Evolutionary conservation across 2,888 invertebrate species (phyloP).

Genomic region (Gisinianus flammeolus): DNA sequence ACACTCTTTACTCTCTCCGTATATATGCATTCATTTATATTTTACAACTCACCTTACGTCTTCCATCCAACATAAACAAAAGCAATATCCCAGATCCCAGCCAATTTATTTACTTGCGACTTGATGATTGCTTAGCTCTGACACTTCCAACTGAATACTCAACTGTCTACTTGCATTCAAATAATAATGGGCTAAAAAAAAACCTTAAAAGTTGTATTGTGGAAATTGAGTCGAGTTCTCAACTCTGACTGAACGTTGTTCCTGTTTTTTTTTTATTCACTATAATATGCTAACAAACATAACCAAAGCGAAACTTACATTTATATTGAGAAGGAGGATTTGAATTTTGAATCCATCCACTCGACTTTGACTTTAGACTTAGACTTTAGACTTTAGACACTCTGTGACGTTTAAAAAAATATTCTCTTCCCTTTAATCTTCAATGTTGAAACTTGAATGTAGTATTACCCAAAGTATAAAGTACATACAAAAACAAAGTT

Average conservation of each 20-base stretch:
- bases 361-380: too few relatives aligned
- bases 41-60: constrained; percentile 14
- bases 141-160: neutral
- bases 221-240: too few relatives aligned
- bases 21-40: constrained; percentile 27
- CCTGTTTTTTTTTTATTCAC: too few relatives aligned
- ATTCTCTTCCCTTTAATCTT: neutral
- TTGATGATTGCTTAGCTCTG: neutral
- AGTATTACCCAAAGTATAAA: neutral
- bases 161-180: neutral
- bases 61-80: constrained; percentile 23
- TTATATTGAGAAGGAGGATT: too few relatives aligned
- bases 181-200: too few relatives aligned
- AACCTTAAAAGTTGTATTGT: too few relatives aligned
- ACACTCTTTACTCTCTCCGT: constrained; percentile 7
- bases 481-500: neutral
- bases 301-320: too few relatives aligned
- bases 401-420: neutral
- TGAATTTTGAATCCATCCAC: too few relatives aligned
- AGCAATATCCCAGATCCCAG: constrained; percentile 21
- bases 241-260: too few relatives aligned
- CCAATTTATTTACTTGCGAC: constrained; percentile 33
- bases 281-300: too few relatives aligned
- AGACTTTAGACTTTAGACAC: too few relatives aligned
- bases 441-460: neutral